phyloP scores from a whole-genome alignment of 2,113 vertebrate genomes.

The Amia ocellicauda region DNA sequence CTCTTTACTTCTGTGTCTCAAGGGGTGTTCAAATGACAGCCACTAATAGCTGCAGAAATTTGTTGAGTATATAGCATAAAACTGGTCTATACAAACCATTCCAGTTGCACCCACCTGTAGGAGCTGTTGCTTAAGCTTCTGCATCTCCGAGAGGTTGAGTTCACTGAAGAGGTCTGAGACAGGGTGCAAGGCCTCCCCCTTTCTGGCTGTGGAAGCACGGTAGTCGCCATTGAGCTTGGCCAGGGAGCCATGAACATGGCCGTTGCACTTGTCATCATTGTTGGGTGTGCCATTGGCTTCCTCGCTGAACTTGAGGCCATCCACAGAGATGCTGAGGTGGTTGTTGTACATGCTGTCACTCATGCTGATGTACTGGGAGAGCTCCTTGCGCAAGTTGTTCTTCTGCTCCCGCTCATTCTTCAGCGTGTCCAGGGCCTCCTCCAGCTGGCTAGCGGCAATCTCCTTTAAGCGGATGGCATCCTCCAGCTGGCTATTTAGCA shows the following conservation, averaged over 20 bases:
- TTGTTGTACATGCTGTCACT: slow-evolving; percentile 84
- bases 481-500: slow-evolving; percentile 95
- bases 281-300: slow-evolving; percentile 68
- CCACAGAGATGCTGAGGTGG: slow-evolving; percentile 86
- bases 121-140: slow-evolving; percentile 96
- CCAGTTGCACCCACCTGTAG: slow-evolving; percentile 84
- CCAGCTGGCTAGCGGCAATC: slow-evolving; percentile 88
- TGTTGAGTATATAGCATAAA: no score
- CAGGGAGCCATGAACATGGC: slow-evolving; percentile 68
- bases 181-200: slow-evolving; percentile 79
- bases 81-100: no score
- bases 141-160: slow-evolving; percentile 96
- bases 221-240: slow-evolving; percentile 81
- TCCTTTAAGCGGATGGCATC: slow-evolving; percentile 92
- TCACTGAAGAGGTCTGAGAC: slow-evolving; percentile 97
- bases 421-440: slow-evolving; percentile 90
- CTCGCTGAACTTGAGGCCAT: slow-evolving; percentile 85
- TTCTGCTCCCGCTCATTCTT: slow-evolving; percentile 95
- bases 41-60: no score
- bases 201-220: slow-evolving; percentile 64
- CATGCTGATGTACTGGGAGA: slow-evolving; percentile 87
- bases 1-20: no score
- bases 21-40: no score
- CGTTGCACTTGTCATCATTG: slow-evolving; percentile 83
- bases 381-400: slow-evolving; percentile 90